Conservation (phyloP, 1,140 invertebrate genomes). For the Dreissena rostriformis region DNA sequence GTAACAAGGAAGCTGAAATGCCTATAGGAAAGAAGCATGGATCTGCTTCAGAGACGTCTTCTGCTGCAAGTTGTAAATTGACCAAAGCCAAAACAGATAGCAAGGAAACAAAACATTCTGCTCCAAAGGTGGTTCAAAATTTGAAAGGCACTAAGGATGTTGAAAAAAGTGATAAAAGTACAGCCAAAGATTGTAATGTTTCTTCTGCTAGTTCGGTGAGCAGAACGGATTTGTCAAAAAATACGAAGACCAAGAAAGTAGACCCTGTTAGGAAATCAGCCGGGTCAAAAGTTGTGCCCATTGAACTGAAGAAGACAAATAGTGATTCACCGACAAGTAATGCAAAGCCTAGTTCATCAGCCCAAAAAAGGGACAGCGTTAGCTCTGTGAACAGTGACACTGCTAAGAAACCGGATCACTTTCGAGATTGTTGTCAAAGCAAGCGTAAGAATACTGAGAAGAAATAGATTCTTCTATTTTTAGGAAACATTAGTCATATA, state of each 20-base stretch:
- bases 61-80: too few relatives aligned
- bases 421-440: conserved; percentile 50
- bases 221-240: neutral
- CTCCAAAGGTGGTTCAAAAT: neutral
- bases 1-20: too few relatives aligned
- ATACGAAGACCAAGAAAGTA: too few relatives aligned
- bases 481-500: too few relatives aligned
- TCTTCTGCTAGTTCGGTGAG: neutral
- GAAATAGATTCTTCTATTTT: neutral
- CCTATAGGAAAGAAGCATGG: too few relatives aligned
- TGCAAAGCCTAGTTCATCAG: neutral
- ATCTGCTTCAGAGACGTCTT: too few relatives aligned
- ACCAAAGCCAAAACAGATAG: too few relatives aligned
- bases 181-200: neutral
- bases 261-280: too few relatives aligned
- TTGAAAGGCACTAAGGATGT: neutral
- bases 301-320: too few relatives aligned
- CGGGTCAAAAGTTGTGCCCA: too few relatives aligned
- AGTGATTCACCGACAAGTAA: too few relatives aligned
- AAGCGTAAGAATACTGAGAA: conserved; percentile 21
- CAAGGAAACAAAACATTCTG: too few relatives aligned
- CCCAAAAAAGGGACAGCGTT: conserved; percentile 31
- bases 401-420: conserved; percentile 26
- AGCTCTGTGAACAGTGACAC: conserved; percentile 44
- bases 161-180: neutral